Percentiles rank a stretch among this genome's conserved stretches.
Conservation (phyloP, 2,888 invertebrate species). For the Mylabris sibirica region DNA sequence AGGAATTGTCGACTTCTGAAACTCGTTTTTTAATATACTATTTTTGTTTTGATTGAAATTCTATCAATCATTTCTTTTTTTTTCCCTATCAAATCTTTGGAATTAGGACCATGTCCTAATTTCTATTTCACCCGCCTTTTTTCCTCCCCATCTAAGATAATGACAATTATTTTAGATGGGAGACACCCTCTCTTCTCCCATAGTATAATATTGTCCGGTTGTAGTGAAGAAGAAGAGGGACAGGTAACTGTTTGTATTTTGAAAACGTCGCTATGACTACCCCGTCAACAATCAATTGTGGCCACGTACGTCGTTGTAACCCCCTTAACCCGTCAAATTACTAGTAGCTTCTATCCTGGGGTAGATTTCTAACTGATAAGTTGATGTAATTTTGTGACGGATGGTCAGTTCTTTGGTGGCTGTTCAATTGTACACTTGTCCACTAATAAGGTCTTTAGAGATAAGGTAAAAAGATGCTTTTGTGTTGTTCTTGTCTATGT, state of each 20-base stretch:
- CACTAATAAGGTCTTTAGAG: conserved; percentile 28
- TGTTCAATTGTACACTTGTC: conserved; percentile 47
- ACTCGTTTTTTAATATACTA: too few species aligned
- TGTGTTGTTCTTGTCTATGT: not conserved
- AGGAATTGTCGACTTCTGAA: too few species aligned
- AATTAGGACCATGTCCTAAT: not conserved
- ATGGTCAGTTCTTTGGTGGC: conserved; percentile 58
- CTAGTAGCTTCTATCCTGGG: conserved; percentile 54
- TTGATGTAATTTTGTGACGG: conserved; percentile 55
- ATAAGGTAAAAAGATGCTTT: conserved; percentile 25
- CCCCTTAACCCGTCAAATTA: conserved; percentile 49
- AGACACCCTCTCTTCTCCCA: conserved; percentile 4
- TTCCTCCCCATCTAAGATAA: not conserved
- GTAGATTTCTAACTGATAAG: conserved; percentile 55
- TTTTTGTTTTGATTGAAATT: not conserved
- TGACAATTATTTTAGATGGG: not conserved
- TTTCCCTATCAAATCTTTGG: not conserved
- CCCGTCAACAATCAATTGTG: conserved; percentile 59
- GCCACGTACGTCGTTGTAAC: conserved; percentile 56
- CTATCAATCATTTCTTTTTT: not conserved
- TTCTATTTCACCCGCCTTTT: not conserved
- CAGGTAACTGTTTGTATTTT: conserved; percentile 56
- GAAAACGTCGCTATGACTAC: conserved; percentile 57
- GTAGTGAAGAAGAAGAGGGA: conserved; percentile 11
- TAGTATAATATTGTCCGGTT: not conserved